These are phyloP conservation scores for Spondyliosoma cantharus DNA, from an alignment of 2,797 vertebrate species.

Conservation along the genomic window DNA sequence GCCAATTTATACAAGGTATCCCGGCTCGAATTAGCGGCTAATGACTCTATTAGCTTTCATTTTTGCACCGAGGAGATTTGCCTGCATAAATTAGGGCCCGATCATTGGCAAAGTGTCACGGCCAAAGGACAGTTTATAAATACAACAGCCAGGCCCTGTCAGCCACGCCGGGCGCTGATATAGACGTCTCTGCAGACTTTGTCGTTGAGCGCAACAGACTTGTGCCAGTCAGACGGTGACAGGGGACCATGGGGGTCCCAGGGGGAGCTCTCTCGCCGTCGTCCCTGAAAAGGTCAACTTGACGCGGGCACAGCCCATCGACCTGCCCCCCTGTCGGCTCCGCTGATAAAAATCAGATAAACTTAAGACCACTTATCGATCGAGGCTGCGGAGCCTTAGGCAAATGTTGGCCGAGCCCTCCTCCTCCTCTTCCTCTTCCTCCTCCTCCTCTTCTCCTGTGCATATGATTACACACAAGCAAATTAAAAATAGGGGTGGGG, in stretches of 20 bases:
- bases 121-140: slow-evolving; percentile 99
- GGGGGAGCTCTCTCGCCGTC: slow-evolving; percentile 90
- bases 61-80: slow-evolving; percentile 99
- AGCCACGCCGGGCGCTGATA: slow-evolving; percentile 93
- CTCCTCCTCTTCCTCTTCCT: slow-evolving; percentile 83
- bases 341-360: slow-evolving; percentile 99
- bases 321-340: slow-evolving; percentile 97
- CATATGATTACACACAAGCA: slow-evolving; percentile 83
- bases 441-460: slow-evolving; percentile 67
- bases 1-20: slow-evolving; percentile 99
- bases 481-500: slow-evolving; percentile 62
- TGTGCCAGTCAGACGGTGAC: slow-evolving; percentile 98
- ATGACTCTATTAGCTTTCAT: slow-evolving; percentile 99
- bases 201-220: slow-evolving; percentile 98
- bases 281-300: slow-evolving; percentile 99
- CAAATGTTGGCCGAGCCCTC: slow-evolving; percentile 97
- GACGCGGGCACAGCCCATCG: slow-evolving; percentile 98
- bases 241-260: slow-evolving; percentile 91
- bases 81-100: slow-evolving; percentile 98
- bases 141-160: slow-evolving; percentile 99
- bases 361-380: slow-evolving; percentile 99
- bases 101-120: slow-evolving; percentile 99
- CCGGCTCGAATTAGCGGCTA: slow-evolving; percentile 98
- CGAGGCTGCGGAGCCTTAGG: slow-evolving; percentile 88
- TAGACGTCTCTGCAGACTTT: slow-evolving; percentile 99